These are phyloP conservation scores for Bombus ignitus DNA, from an alignment of 1,140 invertebrate genomes.

Conservation along the genomic window DNA sequence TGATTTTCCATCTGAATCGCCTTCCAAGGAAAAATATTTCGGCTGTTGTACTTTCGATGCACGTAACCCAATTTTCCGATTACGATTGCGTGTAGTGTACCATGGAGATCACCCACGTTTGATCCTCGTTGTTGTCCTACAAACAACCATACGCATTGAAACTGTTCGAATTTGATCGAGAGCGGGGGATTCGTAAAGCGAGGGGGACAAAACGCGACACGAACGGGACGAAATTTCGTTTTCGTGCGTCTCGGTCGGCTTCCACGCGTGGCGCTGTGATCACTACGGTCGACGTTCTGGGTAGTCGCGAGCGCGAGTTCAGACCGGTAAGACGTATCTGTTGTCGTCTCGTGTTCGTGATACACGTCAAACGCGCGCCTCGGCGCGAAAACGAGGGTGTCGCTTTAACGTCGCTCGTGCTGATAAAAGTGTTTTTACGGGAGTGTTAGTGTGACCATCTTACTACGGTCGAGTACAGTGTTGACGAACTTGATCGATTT, in stretches of 20 bases:
- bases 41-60: background rate
- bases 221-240: conserved; percentile 51
- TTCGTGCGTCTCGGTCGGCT: conserved; percentile 43
- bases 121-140: background rate
- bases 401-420: conserved; percentile 27
- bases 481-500: conserved; percentile 40
- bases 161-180: background rate
- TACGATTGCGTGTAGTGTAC: no score
- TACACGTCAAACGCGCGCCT: conserved; percentile 54
- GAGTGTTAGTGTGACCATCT: conserved; percentile 43
- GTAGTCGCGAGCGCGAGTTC: conserved; percentile 73
- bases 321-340: conserved; percentile 45
- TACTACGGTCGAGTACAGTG: conserved; percentile 42
- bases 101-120: background rate
- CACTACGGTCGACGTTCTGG: conserved; percentile 6
- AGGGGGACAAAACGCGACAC: background rate
- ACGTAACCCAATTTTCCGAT: background rate
- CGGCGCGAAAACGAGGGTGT: conserved; percentile 47
- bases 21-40: background rate
- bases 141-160: background rate
- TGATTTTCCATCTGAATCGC: no score
- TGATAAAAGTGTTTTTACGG: conserved; percentile 27
- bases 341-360: conserved; percentile 21
- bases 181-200: background rate
- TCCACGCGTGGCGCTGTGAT: conserved; percentile 52